phyloP scores from a whole-genome alignment of 1,140 invertebrate species.

The Platyscapa corneri region DNA sequence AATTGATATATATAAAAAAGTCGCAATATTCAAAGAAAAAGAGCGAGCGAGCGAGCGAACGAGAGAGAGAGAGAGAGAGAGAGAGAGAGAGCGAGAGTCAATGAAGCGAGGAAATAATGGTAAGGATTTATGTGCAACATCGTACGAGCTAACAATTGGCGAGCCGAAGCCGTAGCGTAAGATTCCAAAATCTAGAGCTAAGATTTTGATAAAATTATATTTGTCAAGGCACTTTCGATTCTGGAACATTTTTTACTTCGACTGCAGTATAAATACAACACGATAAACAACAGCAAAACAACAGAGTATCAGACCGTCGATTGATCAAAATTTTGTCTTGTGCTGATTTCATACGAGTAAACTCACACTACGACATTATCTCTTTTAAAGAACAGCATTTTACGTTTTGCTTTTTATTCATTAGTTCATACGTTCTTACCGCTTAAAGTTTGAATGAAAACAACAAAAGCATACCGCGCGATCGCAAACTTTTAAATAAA shows the following conservation, averaged over 20 bases:
- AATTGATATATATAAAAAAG: constrained; percentile 53
- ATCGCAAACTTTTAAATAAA: constrained; percentile 41
- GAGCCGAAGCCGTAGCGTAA: constrained; percentile 12
- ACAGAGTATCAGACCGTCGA: constrained; percentile 8
- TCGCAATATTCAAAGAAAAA: constrained; percentile 42
- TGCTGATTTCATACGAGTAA: too few species aligned
- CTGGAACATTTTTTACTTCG: constrained; percentile 30
- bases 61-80: background rate
- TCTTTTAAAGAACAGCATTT: background rate
- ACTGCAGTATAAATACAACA: background rate
- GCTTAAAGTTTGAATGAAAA: constrained; percentile 18
- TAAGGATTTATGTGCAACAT: constrained; percentile 20
- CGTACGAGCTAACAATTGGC: constrained; percentile 9
- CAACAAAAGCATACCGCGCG: background rate
- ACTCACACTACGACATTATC: too few species aligned
- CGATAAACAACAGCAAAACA: too few species aligned
- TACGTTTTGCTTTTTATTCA: constrained; percentile 20
- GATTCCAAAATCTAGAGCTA: constrained; percentile 5
- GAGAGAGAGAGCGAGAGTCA: constrained; percentile 15
- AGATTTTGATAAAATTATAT: constrained; percentile 11
- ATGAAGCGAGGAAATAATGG: constrained; percentile 17
- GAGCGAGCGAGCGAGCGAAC: background rate
- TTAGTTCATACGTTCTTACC: constrained; percentile 22
- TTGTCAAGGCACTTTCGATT: constrained; percentile 49
- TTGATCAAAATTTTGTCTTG: too few species aligned